Evolutionary conservation across 2,888 invertebrate species (phyloP).

Genomic region (Platynereis dumerilii): DNA sequence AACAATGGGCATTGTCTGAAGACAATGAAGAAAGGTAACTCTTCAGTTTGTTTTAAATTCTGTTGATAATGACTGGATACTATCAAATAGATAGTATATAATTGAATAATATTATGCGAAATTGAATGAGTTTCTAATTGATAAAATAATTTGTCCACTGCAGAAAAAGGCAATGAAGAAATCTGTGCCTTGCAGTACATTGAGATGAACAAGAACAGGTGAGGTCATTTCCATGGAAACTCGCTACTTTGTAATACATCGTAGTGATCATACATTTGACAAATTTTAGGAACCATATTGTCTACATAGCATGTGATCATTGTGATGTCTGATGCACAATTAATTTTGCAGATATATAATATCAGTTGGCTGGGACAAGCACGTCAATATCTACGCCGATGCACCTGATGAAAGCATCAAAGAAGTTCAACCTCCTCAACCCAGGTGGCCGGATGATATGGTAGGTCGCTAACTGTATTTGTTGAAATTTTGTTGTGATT

Average conservation of each 20-base stretch:
- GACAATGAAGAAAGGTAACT: conserved; percentile 43
- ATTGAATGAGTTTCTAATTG: no score
- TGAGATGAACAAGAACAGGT: conserved; percentile 62
- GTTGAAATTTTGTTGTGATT: no score
- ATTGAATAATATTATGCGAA: no score
- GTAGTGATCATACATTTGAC: no score
- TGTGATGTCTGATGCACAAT: no score
- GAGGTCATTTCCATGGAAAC: conserved; percentile 7
- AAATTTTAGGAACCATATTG: no score
- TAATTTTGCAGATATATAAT: conserved; percentile 54
- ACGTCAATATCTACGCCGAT: conserved; percentile 61
- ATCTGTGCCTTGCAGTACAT: conserved; percentile 60
- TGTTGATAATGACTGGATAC: no score
- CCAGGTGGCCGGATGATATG: conserved; percentile 61
- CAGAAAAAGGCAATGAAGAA: conserved; percentile 56
- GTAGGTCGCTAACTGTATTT: conserved; percentile 39
- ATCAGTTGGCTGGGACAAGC: conserved; percentile 63
- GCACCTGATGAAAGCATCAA: conserved; percentile 53
- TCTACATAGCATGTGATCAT: no score
- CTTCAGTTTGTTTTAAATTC: neutral
- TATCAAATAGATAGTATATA: no score
- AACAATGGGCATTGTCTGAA: conserved; percentile 63
- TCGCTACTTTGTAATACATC: no score
- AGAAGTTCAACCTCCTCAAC: conserved; percentile 55
- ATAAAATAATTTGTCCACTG: conserved; percentile 13